phyloP scores from a whole-genome alignment of 2,797 vertebrate species.

The Microctenopoma lineatum region DNA sequence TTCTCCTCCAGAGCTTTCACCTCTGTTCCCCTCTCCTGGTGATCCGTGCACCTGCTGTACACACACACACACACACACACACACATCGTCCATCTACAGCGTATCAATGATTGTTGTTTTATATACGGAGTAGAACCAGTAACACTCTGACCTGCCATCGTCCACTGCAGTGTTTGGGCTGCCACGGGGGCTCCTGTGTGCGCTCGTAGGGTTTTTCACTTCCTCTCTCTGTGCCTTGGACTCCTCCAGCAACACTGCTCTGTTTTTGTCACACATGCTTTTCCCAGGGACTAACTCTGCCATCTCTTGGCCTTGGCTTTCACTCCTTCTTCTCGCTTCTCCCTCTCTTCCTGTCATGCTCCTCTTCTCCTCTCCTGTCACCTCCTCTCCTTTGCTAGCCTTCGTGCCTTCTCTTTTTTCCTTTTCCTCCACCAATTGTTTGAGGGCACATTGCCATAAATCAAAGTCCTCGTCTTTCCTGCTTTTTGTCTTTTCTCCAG shows the following conservation, averaged over 20 bases:
- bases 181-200: constrained; percentile 56
- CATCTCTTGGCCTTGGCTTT: not conserved
- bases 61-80: constrained; percentile 37
- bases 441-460: constrained; percentile 41
- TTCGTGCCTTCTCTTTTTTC: not conserved
- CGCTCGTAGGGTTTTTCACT: no score
- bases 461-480: constrained; percentile 32
- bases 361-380: not conserved
- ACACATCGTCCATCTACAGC: not conserved
- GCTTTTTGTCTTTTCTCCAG: not conserved
- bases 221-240: not conserved
- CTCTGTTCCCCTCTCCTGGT: constrained; percentile 81
- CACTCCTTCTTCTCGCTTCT: constrained; percentile 1
- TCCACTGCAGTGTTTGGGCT: constrained; percentile 77
- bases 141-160: constrained; percentile 85
- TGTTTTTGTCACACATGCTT: not conserved
- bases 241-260: not conserved
- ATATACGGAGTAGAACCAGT: no score
- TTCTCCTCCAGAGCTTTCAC: constrained; percentile 89
- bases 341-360: not conserved
- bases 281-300: not conserved
- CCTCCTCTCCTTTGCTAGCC: constrained; percentile 1
- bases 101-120: not conserved
- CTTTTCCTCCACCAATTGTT: constrained; percentile 5
- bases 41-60: constrained; percentile 84